Conservation (phyloP, 2,797 vertebrate species). For the Acrossocheilus wenchowensis region DNA sequence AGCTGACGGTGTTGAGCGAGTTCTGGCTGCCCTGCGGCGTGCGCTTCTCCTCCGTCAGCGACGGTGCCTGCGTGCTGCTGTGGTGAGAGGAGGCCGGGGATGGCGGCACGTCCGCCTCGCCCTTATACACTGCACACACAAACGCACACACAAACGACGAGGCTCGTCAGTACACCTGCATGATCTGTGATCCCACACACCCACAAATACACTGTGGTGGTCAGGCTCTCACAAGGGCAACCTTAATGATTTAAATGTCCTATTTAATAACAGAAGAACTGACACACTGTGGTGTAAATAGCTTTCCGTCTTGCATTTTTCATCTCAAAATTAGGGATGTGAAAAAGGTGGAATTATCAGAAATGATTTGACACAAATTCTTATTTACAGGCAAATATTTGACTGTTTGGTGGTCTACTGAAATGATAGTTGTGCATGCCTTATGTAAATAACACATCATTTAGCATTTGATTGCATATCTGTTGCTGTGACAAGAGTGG, state of each 20-base stretch:
- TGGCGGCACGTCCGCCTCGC: constrained; percentile 89
- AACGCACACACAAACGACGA: neutral
- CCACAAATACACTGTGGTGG: neutral
- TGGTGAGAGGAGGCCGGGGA: constrained; percentile 97
- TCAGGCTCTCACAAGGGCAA: neutral
- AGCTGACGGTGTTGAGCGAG: constrained; percentile 96
- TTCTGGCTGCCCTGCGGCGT: constrained; percentile 98
- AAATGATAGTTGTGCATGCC: neutral
- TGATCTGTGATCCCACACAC: neutral
- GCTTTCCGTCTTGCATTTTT: neutral
- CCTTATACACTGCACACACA: constrained; percentile 82
- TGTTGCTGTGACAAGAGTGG: neutral
- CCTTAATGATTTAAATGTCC: neutral
- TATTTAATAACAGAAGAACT: neutral
- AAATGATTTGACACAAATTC: neutral
- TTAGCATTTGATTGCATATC: neutral
- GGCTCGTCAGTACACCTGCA: neutral
- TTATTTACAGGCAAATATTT: neutral
- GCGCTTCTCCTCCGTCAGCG: constrained; percentile 93
- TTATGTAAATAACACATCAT: neutral
- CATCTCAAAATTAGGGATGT: neutral
- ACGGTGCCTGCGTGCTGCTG: constrained; percentile 95
- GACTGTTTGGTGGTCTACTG: neutral
- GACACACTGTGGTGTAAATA: neutral
- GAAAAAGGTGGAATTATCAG: neutral